Base-by-base conservation (phyloP, 1,140 invertebrate genomes). In the Oppia nitens region DNA sequence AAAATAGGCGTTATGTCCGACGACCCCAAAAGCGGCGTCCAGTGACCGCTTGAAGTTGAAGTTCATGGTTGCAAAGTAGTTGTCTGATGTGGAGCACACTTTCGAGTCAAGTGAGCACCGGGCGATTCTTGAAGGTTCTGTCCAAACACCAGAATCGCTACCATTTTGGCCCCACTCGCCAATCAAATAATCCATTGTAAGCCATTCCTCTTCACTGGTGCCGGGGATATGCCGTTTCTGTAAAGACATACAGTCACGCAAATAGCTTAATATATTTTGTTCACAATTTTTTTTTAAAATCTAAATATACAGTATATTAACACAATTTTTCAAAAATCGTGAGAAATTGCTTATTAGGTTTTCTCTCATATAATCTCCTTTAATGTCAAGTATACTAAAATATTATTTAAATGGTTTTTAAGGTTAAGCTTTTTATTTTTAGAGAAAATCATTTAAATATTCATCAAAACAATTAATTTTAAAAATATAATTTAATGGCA, bases 1-100 rank as follows among this genome's bases (percentile, higher is more conserved):
- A n/a, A 57, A 57, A 24, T 57, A 57, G 4, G 56, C 56, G 23
- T 23, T 50, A 9, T 57, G 24, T n/a, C 56, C 56, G 24, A 57
- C 29, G 1, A 27, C 29, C 14, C 56, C 56, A 48, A 57, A 57
- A 40, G 56, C 56, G n/a, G 50, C 25, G 32, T 50, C 48, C 4
- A 57, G 25, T n/a, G 26, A 27, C 3, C 14, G 9, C 40, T 57
- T 57, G 27, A 57, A 57, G 25, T 57, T 47, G 23, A 57, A 57
- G 3, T 20, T 52, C 56, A 57, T 57, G 3, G 56, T 57, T 11
- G 47, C 47, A 23, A 57, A 57, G 24, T 57, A 57, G n/a, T 48
- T 9, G 49, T 52, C 56, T 4, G 56, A 48, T 11, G 56, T 52
- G n/a, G 47, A 49, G 25, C 47, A 57, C 2, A 57, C 25, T 45